Conservation (phyloP, 2,797 vertebrate species). For the Phrynocephalus forsythii region DNA sequence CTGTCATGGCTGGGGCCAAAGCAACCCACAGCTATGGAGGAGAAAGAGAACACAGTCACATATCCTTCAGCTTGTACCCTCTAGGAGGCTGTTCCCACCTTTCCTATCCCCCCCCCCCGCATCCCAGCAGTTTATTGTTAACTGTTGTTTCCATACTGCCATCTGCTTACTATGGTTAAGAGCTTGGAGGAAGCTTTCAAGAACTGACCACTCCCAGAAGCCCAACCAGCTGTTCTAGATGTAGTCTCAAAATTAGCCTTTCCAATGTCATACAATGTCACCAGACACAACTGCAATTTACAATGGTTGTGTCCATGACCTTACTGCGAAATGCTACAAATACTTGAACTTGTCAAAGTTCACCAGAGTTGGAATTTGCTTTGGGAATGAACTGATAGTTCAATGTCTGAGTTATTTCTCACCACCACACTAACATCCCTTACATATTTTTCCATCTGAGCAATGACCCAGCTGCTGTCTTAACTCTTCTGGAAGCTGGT, state of each 20-base stretch:
- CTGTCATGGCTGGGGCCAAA: no score
- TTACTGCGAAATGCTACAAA: not conserved
- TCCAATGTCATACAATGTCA: not conserved
- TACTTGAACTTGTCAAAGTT: not conserved
- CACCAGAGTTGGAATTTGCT: not conserved
- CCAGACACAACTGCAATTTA: not conserved
- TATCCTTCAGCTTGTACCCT: not conserved
- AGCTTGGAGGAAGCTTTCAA: no score
- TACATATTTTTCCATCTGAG: not conserved
- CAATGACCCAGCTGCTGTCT: conserved; percentile 4
- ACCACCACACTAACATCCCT: not conserved
- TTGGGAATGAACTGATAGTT: not conserved
- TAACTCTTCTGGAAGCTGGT: not conserved
- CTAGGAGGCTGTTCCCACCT: not conserved
- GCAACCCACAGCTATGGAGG: not conserved
- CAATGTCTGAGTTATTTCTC: not conserved
- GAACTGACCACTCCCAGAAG: not conserved
- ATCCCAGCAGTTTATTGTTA: not conserved
- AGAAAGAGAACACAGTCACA: not conserved
- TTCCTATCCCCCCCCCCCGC: not conserved
- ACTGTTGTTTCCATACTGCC: not conserved
- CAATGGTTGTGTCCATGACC: not conserved
- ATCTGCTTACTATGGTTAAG: not conserved
- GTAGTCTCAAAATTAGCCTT: not conserved
- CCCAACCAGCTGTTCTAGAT: not conserved